A percentile compares a stretch with the other conserved stretches of the same genome.
Evolutionary conservation across 2,113 vertebrate genomes (phyloP).

Genomic region (Sylvia atricapilla): DNA sequence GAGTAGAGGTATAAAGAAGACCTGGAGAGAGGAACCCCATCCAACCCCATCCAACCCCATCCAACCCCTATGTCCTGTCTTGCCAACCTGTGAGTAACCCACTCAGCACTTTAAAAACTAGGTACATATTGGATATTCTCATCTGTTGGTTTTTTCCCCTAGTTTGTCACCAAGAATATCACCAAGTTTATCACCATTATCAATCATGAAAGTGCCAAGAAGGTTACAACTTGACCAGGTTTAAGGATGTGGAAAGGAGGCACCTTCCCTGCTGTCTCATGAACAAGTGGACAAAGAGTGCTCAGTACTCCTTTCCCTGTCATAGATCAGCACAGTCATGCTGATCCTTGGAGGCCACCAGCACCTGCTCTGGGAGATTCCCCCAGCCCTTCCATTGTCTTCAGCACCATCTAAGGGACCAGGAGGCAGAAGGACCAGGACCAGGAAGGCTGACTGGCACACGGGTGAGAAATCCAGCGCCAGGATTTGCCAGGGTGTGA

Average conservation of each 20-base stretch:
- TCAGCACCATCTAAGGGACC: neutral
- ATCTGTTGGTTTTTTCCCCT: neutral
- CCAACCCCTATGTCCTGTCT: neutral
- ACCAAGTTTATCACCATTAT: neutral
- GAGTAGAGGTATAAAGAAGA: neutral
- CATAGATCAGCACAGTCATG: fast-evolving
- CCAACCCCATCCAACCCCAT: neutral
- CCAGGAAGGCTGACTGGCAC: neutral
- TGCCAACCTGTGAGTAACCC: neutral
- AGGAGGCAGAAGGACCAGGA: neutral
- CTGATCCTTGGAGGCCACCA: neutral
- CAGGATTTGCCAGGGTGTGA: neutral
- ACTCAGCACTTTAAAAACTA: neutral
- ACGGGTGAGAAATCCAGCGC: neutral
- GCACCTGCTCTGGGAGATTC: neutral
- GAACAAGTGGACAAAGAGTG: neutral
- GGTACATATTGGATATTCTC: neutral
- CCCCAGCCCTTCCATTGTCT: fast-evolving
- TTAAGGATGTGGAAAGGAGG: neutral
- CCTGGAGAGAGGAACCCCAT: neutral
- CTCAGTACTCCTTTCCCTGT: neutral
- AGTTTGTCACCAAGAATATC: neutral
- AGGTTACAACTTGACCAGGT: neutral
- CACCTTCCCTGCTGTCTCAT: neutral
- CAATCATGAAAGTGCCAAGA: neutral